phyloP scores from a whole-genome alignment of 2,113 vertebrate genomes.

The Empidonax traillii region DNA sequence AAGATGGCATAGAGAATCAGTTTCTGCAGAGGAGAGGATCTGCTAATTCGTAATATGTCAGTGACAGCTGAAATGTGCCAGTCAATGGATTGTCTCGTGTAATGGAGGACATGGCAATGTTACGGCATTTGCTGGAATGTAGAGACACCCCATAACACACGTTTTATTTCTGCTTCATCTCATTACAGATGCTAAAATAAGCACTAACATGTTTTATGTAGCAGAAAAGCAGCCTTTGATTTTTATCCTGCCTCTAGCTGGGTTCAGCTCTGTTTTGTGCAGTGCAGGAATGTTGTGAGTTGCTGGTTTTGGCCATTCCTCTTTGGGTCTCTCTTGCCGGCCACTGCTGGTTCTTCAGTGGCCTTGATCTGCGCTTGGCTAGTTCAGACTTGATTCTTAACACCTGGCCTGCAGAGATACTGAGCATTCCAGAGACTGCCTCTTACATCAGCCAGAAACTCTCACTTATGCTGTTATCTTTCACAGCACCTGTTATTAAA shows the following conservation, averaged over 20 bases:
- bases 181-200: slow-evolving; percentile 18
- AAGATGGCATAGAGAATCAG: background rate
- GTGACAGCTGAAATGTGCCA: background rate
- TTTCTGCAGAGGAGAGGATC: background rate
- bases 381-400: background rate
- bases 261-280: background rate
- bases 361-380: background rate
- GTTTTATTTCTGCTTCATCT: slow-evolving; percentile 22
- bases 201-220: background rate
- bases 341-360: background rate
- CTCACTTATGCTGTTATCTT: slow-evolving; percentile 6
- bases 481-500: slow-evolving; percentile 32
- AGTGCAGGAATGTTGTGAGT: background rate
- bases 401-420: background rate
- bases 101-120: background rate
- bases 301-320: background rate
- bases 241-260: background rate
- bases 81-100: background rate
- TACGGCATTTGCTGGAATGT: background rate
- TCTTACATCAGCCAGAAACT: slow-evolving; percentile 3
- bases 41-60: rapidly evolving
- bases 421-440: background rate
- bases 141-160: background rate
- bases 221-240: slow-evolving; percentile 23
- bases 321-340: background rate